Base-by-base conservation (phyloP, 2,797 vertebrate genomes). In the Peromyscus aztecus region DNA sequence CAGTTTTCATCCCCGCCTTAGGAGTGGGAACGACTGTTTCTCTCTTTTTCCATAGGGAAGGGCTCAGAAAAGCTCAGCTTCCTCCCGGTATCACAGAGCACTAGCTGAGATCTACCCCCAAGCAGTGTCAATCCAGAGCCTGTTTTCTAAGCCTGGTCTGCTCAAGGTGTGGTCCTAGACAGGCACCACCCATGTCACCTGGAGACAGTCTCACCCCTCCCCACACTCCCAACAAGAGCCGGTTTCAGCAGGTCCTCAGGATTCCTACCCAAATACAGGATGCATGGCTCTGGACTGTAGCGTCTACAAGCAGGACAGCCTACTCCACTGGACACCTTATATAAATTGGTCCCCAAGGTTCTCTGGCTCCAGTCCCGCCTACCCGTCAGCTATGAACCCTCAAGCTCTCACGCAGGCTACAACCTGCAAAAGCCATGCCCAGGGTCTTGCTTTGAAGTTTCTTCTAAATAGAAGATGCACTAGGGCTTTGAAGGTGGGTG, bases 391-490 rank as follows among this genome's bases (percentile, higher is more conserved):
- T 31, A n/a, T n/a, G 27, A 82, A 83, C 77, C 73, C 40, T 43
- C 69, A 49, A 40, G 43, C 67, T 71, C 55, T 76, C 13, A 6
- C 2, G 69, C 55, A 29, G 43, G 83, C 8, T n/a, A 46, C 82
- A 57, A 61, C 76, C 52, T 67, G 83, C 31, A 90, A 69, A 89
- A 89, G 55, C 65, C 78, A 57, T 29, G 21, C 52, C 46, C 13
- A 23, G 85, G 71, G 34, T 75, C 93, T 77, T 63, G 71, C 91
- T 92, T 69, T 93, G 87, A 94, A 78, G 31, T 77, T 82, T 59
- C 61, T 80, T 89, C 82, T 67, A 65, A 86, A 27, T 13, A 82
- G 57, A 65, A 95, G 78, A 86, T 31, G 73, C 24, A 16, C 63
- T 40, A 19, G 84, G 82, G 71, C 61, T 86, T 94, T 82, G 85